These are phyloP conservation scores for Pithys albifrons DNA, from an alignment of 2,113 vertebrate genomes.

Conservation along the genomic window DNA sequence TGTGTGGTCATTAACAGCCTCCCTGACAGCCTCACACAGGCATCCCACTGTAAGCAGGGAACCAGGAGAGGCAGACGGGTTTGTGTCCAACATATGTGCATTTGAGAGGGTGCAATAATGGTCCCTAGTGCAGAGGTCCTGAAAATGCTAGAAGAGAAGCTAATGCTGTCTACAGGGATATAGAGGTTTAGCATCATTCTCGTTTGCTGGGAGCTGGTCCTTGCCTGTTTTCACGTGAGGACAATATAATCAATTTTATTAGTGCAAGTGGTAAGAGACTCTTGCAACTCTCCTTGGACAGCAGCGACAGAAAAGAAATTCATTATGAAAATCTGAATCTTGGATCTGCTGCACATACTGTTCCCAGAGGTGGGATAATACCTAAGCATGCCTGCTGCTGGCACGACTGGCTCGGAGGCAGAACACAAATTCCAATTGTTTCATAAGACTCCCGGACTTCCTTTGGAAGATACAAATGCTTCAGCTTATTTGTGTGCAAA, in stretches of 20 bases:
- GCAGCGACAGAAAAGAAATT: not conserved
- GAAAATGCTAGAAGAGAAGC: not conserved
- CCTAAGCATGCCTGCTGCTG: not conserved
- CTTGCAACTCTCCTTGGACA: conserved; percentile 14
- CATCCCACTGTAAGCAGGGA: not conserved
- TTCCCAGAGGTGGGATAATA: conserved; percentile 38
- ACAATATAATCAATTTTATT: not conserved
- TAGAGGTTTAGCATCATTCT: not conserved
- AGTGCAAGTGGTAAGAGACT: not conserved
- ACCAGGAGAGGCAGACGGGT: not conserved
- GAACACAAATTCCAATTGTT: conserved; percentile 9
- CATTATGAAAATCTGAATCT: conserved; percentile 13
- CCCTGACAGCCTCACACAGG: not conserved
- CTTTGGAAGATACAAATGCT: not conserved
- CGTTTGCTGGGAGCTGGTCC: not conserved
- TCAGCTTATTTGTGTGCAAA: not conserved
- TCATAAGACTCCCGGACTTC: not conserved
- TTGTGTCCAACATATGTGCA: not conserved
- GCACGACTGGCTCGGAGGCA: not conserved
- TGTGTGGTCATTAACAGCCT: not conserved
- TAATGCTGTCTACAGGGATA: not conserved
- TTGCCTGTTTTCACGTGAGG: not conserved
- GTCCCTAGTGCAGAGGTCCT: not conserved
- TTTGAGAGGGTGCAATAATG: not conserved
- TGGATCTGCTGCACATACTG: not conserved